phyloP scores from a whole-genome alignment of 2,888 invertebrate genomes.

The Machimus atricapillus region DNA sequence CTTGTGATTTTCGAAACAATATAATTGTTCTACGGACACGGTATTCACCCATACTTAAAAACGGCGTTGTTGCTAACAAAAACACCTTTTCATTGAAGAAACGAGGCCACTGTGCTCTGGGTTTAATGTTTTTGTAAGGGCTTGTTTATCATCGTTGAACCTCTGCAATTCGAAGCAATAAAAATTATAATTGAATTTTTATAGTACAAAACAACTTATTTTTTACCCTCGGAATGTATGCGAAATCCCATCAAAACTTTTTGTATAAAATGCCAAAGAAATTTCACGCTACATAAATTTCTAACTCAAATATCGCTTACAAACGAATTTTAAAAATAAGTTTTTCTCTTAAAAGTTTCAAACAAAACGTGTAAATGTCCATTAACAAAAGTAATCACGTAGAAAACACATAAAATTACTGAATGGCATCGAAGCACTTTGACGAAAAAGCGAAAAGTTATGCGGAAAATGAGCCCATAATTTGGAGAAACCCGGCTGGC shows the following conservation, averaged over 20 bases:
- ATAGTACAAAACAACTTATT: background rate
- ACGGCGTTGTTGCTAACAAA: background rate
- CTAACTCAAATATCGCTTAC: background rate
- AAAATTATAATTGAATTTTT: background rate
- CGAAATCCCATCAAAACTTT: background rate
- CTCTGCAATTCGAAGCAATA: background rate
- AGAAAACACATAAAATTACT: background rate
- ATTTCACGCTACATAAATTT: background rate
- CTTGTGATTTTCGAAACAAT: background rate
- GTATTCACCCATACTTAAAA: too few species aligned
- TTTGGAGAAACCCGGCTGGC: background rate
- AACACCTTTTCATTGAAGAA: background rate
- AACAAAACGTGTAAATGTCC: background rate
- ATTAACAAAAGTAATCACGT: background rate
- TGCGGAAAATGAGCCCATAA: background rate
- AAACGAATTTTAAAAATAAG: background rate
- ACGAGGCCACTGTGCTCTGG: background rate
- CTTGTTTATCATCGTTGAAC: background rate
- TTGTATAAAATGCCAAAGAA: background rate
- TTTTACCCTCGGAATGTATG: background rate
- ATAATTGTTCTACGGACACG: too few species aligned
- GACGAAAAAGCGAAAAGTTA: background rate
- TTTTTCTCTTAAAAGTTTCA: background rate
- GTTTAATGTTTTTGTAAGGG: background rate
- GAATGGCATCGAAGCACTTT: background rate